phyloP scores from a whole-genome alignment of 1,140 invertebrate species.

The Oppia nitens region DNA sequence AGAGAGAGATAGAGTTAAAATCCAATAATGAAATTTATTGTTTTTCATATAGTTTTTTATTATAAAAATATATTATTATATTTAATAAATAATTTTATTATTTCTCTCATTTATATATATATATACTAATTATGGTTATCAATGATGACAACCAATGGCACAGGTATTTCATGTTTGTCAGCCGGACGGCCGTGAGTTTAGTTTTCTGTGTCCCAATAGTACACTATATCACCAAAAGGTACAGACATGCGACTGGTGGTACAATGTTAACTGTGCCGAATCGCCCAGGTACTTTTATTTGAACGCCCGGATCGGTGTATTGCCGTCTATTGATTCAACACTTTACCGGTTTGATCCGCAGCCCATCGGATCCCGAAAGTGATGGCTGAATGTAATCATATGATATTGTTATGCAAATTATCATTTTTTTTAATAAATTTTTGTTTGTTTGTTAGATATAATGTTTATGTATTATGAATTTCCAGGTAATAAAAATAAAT shows the following conservation, averaged over 20 bases:
- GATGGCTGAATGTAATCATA: neutral
- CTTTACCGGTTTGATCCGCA: conserved; percentile 1
- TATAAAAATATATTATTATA: too few species aligned
- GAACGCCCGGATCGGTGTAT: conserved; percentile 16
- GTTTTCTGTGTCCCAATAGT: conserved; percentile 70
- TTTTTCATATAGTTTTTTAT: too few species aligned
- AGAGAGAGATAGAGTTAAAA: too few species aligned
- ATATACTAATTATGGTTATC: too few species aligned
- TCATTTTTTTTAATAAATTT: too few species aligned
- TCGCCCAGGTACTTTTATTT: conserved; percentile 20
- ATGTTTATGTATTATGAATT: too few species aligned
- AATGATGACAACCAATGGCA: conserved; percentile 25
- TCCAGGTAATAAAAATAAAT: too few species aligned
- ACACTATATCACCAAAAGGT: conserved; percentile 70
- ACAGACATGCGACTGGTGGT: conserved; percentile 76
- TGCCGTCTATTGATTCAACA: conserved; percentile 1
- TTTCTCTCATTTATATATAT: too few species aligned
- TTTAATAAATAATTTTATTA: too few species aligned
- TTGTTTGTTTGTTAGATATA: too few species aligned
- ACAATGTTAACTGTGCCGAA: conserved; percentile 60
- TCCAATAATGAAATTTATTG: too few species aligned
- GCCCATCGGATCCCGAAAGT: too few species aligned
- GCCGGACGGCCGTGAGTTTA: conserved; percentile 30
- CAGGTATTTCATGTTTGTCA: conserved; percentile 31
- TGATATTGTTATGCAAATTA: neutral